phyloP scores from a whole-genome alignment of 2,797 vertebrate species.

The Neosilurus hyrtlii region DNA sequence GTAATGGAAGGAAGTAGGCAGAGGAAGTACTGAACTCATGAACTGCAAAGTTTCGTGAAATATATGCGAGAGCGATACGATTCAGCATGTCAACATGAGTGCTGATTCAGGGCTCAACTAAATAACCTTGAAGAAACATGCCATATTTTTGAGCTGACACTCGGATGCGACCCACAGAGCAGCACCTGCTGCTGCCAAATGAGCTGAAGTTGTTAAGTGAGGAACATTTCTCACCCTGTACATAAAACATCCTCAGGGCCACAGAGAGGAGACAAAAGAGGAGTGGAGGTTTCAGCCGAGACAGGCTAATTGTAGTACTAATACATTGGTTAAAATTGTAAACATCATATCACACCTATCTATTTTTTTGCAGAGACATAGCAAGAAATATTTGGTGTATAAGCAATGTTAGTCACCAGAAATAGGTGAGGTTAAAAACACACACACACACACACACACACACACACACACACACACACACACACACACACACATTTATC shows the following conservation, averaged over 20 bases:
- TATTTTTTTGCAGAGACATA: background rate
- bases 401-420: background rate
- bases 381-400: background rate
- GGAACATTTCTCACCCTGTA: slow-evolving; percentile 43
- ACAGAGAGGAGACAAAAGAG: slow-evolving; percentile 19
- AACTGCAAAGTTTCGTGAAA: slow-evolving; percentile 48
- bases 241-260: slow-evolving; percentile 40
- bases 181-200: slow-evolving; percentile 52
- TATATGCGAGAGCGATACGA: slow-evolving; percentile 35
- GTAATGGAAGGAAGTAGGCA: slow-evolving; percentile 4
- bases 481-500: too few relatives aligned
- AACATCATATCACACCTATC: background rate
- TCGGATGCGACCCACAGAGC: slow-evolving; percentile 41
- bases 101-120: slow-evolving; percentile 39
- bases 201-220: slow-evolving; percentile 46
- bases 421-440: background rate
- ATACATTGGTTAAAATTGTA: background rate
- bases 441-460: background rate
- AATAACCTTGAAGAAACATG: slow-evolving; percentile 41
- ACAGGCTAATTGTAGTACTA: slow-evolving; percentile 3
- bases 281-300: background rate
- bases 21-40: slow-evolving; percentile 25
- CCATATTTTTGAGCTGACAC: slow-evolving; percentile 46
- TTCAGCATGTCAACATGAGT: slow-evolving; percentile 41
- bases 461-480: too few relatives aligned